phyloP scores from a whole-genome alignment of 2,113 vertebrate species.

The Pteropus alecto region DNA sequence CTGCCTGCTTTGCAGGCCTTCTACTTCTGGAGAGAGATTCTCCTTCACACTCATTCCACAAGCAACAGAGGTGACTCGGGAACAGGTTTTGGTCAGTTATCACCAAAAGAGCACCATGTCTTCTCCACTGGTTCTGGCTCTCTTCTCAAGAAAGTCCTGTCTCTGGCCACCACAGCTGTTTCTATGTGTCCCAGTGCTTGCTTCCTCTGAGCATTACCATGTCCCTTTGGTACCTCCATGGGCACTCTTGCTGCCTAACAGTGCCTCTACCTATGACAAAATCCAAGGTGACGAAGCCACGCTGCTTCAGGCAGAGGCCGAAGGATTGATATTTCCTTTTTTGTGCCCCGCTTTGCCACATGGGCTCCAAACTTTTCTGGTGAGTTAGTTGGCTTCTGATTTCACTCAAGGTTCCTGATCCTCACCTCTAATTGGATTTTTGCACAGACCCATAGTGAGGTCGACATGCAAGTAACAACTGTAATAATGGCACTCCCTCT shows the following conservation, averaged over 20 bases:
- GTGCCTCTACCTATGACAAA: background rate
- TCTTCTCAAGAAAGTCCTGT: background rate
- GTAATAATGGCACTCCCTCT: background rate
- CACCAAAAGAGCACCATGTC: background rate
- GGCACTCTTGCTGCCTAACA: background rate
- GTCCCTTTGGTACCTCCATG: accelerated
- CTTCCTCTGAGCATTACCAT: background rate
- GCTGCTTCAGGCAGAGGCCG: background rate
- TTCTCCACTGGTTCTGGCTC: background rate
- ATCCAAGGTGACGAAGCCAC: too few relatives aligned
- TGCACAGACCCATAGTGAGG: background rate
- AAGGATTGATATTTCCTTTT: background rate
- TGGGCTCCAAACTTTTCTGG: background rate
- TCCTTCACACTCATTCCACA: background rate
- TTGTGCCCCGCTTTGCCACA: background rate
- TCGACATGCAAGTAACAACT: background rate
- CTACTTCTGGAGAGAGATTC: background rate
- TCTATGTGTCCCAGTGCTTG: too few relatives aligned
- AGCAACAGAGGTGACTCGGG: background rate
- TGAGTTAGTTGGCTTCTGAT: background rate
- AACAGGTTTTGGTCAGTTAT: background rate
- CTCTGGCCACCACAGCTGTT: background rate
- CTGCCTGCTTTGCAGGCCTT: background rate
- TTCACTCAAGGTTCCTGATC: background rate
- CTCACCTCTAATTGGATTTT: background rate